Percentiles rank a stretch among this genome's conserved stretches.
phyloP scores from a whole-genome alignment of 2,797 vertebrate genomes.

The Eulemur rubriventer region DNA sequence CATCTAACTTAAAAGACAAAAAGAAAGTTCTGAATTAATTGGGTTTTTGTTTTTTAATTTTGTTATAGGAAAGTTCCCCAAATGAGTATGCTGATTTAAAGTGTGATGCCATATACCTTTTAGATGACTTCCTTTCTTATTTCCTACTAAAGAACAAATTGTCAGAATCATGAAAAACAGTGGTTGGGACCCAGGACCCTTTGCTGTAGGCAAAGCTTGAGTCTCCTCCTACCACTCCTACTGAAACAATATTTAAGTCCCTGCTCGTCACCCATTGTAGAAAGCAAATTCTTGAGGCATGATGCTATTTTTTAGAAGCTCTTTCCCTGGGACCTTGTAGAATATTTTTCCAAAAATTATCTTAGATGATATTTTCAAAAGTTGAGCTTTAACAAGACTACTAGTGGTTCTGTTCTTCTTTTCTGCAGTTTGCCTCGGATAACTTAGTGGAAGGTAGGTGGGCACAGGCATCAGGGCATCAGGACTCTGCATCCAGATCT shows the following conservation, averaged over 20 bases:
- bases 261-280: neutral
- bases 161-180: conserved; percentile 7
- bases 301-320: neutral
- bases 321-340: neutral
- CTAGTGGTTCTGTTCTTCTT: neutral
- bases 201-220: conserved; percentile 22
- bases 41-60: neutral
- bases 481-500: neutral
- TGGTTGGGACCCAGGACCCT: neutral
- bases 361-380: neutral
- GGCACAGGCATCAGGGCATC: neutral
- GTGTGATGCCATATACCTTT: neutral
- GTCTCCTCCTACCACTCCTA: neutral
- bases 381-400: neutral
- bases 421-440: neutral
- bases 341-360: neutral
- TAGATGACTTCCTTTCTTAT: neutral
- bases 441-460: no score
- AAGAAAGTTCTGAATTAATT: neutral
- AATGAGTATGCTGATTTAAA: neutral
- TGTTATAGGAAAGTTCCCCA: neutral
- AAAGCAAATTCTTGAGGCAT: neutral
- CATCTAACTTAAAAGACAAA: neutral
- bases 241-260: neutral
- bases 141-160: neutral